These are phyloP conservation scores for Aphodius sticticus DNA, from an alignment of 2,888 invertebrate genomes.

Conservation along the genomic window DNA sequence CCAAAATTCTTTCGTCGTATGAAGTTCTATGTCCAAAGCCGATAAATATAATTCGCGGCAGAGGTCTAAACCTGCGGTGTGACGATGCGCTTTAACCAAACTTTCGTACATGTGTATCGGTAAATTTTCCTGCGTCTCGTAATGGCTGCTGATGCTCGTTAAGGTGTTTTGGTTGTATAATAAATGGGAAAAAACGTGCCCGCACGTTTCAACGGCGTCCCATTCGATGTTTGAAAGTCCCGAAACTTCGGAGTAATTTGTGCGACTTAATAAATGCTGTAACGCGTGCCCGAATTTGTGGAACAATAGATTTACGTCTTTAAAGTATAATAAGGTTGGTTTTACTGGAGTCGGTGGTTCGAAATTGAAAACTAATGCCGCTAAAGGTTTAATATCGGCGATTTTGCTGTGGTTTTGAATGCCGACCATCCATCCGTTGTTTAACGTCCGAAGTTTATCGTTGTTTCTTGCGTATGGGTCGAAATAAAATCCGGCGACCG, in stretches of 20 bases:
- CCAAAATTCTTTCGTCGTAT: conserved; percentile 84
- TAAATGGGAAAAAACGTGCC: conserved; percentile 85
- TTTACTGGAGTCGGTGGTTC: conserved; percentile 68
- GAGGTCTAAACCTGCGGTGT: conserved; percentile 81
- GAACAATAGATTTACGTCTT: conserved; percentile 80
- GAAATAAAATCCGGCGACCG: conserved; percentile 84
- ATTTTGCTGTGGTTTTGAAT: conserved; percentile 76
- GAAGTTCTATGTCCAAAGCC: conserved; percentile 82
- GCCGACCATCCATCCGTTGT: conserved; percentile 79
- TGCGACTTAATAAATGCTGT: conserved; percentile 84
- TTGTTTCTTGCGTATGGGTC: conserved; percentile 79
- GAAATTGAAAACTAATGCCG: conserved; percentile 87
- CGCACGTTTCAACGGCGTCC: conserved; percentile 89
- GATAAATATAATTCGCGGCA: conserved; percentile 84
- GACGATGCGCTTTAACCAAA: conserved; percentile 70
- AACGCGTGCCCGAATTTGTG: conserved; percentile 87
- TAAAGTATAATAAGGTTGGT: conserved; percentile 77
- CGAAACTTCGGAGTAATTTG: conserved; percentile 83
- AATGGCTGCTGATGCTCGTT: conserved; percentile 75
- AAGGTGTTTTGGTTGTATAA: conserved; percentile 70
- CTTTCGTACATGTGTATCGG: conserved; percentile 71
- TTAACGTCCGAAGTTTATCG: conserved; percentile 65
- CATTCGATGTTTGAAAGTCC: conserved; percentile 91
- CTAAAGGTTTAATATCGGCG: conserved; percentile 73
- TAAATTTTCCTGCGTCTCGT: conserved; percentile 75